phyloP scores from a whole-genome alignment of 1,140 invertebrate genomes.

The Bactericera cockerelli region DNA sequence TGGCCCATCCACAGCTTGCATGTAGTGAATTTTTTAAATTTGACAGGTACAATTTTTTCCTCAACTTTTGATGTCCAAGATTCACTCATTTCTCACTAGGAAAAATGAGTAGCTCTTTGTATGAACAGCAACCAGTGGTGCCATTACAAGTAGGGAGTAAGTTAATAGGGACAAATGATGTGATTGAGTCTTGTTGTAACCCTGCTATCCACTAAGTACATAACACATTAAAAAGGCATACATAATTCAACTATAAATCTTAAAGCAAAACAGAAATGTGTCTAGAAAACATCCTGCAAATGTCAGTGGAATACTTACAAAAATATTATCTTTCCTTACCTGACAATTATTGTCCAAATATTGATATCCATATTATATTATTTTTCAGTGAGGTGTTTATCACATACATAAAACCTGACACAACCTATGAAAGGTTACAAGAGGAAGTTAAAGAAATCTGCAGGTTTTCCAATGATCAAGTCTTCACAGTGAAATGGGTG shows the following conservation, averaged over 20 bases:
- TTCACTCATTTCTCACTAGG: too few relatives aligned
- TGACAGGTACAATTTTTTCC: too few relatives aligned
- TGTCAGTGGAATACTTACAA: not conserved
- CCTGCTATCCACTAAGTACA: too few relatives aligned
- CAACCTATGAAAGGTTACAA: slow-evolving; percentile 67
- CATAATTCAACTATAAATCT: not conserved
- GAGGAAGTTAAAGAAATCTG: slow-evolving; percentile 90
- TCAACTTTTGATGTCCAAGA: too few relatives aligned
- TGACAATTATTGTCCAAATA: slow-evolving; percentile 9
- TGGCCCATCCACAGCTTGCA: too few relatives aligned
- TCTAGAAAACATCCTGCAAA: not conserved
- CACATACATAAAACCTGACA: slow-evolving; percentile 76
- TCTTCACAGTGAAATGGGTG: slow-evolving; percentile 98
- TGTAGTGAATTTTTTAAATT: too few relatives aligned
- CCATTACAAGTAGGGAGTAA: too few relatives aligned
- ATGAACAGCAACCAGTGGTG: too few relatives aligned
- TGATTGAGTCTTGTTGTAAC: too few relatives aligned
- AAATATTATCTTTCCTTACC: not conserved
- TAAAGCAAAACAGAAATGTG: not conserved
- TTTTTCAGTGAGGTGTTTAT: slow-evolving; percentile 68
- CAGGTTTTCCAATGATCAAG: slow-evolving; percentile 65
- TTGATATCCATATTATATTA: slow-evolving; percentile 20
- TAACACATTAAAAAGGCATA: too few relatives aligned
- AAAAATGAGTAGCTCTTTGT: too few relatives aligned
- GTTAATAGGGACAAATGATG: too few relatives aligned